A percentile compares a stretch with the other conserved stretches of the same genome.
phyloP scores from a whole-genome alignment of 2,888 invertebrate species.

The Neoascia interrupta region DNA sequence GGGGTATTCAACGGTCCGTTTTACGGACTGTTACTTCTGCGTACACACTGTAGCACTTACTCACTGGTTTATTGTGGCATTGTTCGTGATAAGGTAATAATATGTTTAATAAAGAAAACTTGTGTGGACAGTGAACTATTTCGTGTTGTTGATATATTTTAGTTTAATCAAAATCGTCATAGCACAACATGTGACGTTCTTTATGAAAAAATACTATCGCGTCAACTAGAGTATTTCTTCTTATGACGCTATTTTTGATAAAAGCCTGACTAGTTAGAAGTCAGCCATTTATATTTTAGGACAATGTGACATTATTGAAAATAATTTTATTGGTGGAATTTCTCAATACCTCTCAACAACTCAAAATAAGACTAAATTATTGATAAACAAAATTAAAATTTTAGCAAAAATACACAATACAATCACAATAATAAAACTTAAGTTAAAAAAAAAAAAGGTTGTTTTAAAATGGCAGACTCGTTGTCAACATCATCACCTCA shows the following conservation, averaged over 20 bases:
- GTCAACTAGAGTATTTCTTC: slow-evolving; percentile 35
- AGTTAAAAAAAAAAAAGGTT: not conserved
- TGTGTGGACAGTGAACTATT: too few relatives aligned
- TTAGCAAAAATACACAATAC: not conserved
- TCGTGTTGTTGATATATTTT: too few relatives aligned
- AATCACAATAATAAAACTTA: not conserved
- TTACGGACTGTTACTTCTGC: too few relatives aligned
- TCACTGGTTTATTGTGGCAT: too few relatives aligned
- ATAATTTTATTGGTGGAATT: not conserved
- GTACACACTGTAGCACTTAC: too few relatives aligned
- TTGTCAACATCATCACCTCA: not conserved
- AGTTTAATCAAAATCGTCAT: too few relatives aligned
- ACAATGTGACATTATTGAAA: slow-evolving; percentile 10
- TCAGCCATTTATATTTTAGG: slow-evolving; percentile 6
- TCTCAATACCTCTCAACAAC: slow-evolving; percentile 13
- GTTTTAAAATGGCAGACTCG: not conserved
- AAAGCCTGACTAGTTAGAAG: slow-evolving; percentile 22
- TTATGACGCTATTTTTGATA: slow-evolving; percentile 41
- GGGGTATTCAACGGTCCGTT: too few relatives aligned
- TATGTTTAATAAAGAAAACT: too few relatives aligned
- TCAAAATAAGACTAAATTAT: slow-evolving; percentile 15
- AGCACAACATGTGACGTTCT: too few relatives aligned
- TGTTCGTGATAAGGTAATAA: too few relatives aligned
- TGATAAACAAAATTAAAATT: not conserved
- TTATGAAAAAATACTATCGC: slow-evolving; percentile 45